A percentile compares a stretch with the other conserved stretches of the same genome.
These are phyloP conservation scores for Formica exsecta DNA, from an alignment of 1,140 invertebrate species.

Conservation along the genomic window DNA sequence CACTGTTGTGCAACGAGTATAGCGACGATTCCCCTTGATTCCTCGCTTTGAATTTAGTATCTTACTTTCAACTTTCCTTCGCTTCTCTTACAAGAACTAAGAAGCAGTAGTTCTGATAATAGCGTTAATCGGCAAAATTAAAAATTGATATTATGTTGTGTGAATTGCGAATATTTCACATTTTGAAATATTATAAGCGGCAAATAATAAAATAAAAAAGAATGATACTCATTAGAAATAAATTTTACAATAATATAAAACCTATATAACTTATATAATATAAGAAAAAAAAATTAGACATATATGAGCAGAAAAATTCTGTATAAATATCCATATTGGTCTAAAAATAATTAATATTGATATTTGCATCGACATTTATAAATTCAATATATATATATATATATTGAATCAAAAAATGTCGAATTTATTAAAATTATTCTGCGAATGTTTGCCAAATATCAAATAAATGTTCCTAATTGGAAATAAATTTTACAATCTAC, in stretches of 20 bases:
- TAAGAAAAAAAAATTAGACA: background rate
- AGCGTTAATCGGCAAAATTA: background rate
- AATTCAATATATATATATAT: too few species aligned
- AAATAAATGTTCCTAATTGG: background rate
- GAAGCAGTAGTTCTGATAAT: background rate
- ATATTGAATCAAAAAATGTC: too few species aligned
- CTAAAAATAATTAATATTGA: too few species aligned
- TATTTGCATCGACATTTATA: too few species aligned
- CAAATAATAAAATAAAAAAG: too few species aligned
- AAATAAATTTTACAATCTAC: background rate
- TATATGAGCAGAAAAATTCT: too few species aligned
- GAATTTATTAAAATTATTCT: too few species aligned
- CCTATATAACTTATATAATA: background rate
- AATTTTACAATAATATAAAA: background rate
- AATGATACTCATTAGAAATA: background rate
- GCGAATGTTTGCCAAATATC: too few species aligned
- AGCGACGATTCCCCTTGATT: background rate
- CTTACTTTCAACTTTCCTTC: constrained; percentile 21
- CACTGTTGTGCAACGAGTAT: constrained; percentile 51
- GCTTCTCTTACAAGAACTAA: background rate
- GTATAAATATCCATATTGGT: too few species aligned
- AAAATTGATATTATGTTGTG: background rate
- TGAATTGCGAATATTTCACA: background rate
- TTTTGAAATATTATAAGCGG: background rate
- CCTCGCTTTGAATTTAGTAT: constrained; percentile 13